Evolutionary conservation across 2,797 vertebrate species (phyloP), one percentile per base, ranked within the genome.

Genomic region (Brachyalestes nurse): DNA sequence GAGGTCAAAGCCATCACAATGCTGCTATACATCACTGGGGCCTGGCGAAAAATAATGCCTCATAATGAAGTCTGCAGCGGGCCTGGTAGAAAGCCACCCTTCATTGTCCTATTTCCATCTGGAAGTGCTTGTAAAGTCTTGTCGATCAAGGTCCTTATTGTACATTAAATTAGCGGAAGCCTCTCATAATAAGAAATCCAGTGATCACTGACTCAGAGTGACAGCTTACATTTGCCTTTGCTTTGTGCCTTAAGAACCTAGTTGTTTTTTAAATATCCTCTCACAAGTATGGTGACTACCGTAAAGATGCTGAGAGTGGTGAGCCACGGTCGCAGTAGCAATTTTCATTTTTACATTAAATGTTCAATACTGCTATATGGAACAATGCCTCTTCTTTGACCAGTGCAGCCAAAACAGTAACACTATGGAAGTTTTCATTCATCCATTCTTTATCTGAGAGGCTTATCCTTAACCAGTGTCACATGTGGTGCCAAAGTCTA

Each of bases 1-100:
- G 51, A 72, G 70, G 70, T 72, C 70, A 38, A 51, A 71, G 9
- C 51, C 28, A 57, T 55, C 28, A 55, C 28, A 12, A 14, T 72
- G 28, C 49, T 57, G 49, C 25, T 55, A 34, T 72, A 57, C 51
- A 53, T 72, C 47, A n/a, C 7, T 8, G 47, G 21, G 47, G 23
- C 25, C 21, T 17, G 28, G 51, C 21, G 42, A 34, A 72, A 72
- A 72, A 72, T 72, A 55, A 55, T 38, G 17, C 70, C 28, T 72
- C 70, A 53, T 71, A 71, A 71, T 71, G 45, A 71, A 51, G 49
- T 71, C 23, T n/a, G 51, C 28, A 9, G 7, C 23, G 16, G 14
- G 47, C 16, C 70, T 40, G 28, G 16, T 38, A 2, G 25, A 9
- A 57, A n/a, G 8, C 14, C 51, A 17, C 70, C 70, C 70, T 55